Percentiles rank a stretch among this genome's conserved stretches.
Evolutionary conservation across 2,888 invertebrate species (phyloP).

Genomic region (Sthenelais limicola): DNA sequence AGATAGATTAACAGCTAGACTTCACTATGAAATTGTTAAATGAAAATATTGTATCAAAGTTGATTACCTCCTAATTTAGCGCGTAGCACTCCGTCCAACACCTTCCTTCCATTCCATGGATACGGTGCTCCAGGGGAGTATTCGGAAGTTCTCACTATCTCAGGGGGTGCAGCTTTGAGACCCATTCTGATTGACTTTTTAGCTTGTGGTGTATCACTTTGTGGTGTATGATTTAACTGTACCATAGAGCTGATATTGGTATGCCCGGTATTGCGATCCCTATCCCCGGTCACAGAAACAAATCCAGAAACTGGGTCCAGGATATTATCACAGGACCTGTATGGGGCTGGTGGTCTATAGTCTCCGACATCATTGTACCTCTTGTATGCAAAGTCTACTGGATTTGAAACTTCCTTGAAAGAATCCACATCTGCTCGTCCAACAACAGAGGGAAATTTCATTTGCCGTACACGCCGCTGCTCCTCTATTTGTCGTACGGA

Average conservation of each 20-base stretch:
- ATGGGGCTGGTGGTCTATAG: constrained; percentile 61
- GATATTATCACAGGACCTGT: constrained; percentile 65
- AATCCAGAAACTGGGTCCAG: constrained; percentile 70
- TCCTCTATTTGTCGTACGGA: constrained; percentile 63
- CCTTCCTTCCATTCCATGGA: constrained; percentile 66
- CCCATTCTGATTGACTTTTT: constrained; percentile 59
- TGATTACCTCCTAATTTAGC: constrained; percentile 68
- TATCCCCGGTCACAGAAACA: constrained; percentile 68
- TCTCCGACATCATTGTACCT: constrained; percentile 68
- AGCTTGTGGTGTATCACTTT: constrained; percentile 57
- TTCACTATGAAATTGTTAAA: too few species aligned
- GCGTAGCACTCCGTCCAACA: constrained; percentile 63
- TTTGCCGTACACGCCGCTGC: constrained; percentile 61
- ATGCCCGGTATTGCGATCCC: constrained; percentile 65
- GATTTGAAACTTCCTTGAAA: constrained; percentile 56
- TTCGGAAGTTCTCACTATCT: constrained; percentile 60
- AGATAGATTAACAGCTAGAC: too few species aligned
- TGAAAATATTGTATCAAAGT: too few species aligned
- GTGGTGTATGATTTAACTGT: constrained; percentile 63
- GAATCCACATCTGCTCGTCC: constrained; percentile 65
- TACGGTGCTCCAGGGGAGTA: constrained; percentile 65
- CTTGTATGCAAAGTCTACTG: constrained; percentile 53
- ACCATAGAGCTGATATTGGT: constrained; percentile 61
- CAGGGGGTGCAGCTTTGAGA: constrained; percentile 60
- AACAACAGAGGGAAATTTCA: constrained; percentile 64